Base-by-base conservation (phyloP, 2,797 vertebrate genomes). In the Sternotherus odoratus region DNA sequence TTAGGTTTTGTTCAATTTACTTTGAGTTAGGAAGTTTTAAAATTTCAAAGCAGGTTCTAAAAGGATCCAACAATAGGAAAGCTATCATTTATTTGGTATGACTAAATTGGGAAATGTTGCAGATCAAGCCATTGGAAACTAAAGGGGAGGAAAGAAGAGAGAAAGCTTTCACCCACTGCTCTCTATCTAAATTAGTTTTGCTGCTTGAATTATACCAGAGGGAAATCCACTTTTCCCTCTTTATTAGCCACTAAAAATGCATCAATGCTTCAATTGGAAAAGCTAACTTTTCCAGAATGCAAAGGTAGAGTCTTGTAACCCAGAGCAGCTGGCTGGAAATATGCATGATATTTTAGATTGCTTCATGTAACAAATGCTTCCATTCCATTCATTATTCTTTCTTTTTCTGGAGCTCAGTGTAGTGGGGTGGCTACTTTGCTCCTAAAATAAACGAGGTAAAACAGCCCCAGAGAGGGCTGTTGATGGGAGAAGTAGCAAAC, bases 151-250 rank as follows among this genome's bases (percentile, higher is more conserved):
- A 92, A 92, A 96, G 96, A 95, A 95, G 93, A 77, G 83, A 83
- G 60, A n/a, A n/a, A n/a, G n/a, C n/a, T n/a, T n/a, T n/a, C n/a
- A n/a, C n/a, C n/a, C n/a, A n/a, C n/a, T n/a, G n/a, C n/a, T n/a
- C n/a, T n/a, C n/a, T n/a, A 95, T 94, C 94, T 96, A 93, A 94
- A 95, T 96, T 94, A 97, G 94, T 94, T 94, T 96, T 96, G 93
- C 96, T 94, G 91, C 96, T 96, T 93, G 93, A 97, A 95, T 92
- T 92, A 93, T 95, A 95, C 93, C 92, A 97, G 86, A 95, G 95
- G 96, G 96, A 87, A 97, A 97, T 97, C 94, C 95, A 94, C 84
- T 88, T 96, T 87, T 48, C 39, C 85, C 63, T 84, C 19, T n/a
- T 69, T 96, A 93, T 96, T 93, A 95, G 90, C 88, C 85, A 80